These are phyloP conservation scores for Chloroclysta siterata DNA, from an alignment of 2,888 invertebrate species.

Conservation along the genomic window DNA sequence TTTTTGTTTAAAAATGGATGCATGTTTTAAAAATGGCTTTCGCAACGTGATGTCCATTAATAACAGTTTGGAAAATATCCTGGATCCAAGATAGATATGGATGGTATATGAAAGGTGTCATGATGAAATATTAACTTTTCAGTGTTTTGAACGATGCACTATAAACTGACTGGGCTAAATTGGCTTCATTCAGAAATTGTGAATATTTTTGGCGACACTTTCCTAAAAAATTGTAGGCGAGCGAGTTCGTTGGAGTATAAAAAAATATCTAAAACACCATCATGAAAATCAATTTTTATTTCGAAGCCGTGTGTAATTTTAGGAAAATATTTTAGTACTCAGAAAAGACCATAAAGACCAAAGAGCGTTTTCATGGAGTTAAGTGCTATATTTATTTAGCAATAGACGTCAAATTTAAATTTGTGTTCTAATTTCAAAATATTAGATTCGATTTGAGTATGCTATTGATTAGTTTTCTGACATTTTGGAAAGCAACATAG, in stretches of 20 bases:
- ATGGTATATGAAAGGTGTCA: slow-evolving; percentile 38
- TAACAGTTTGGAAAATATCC: slow-evolving; percentile 41
- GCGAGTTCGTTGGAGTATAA: background rate
- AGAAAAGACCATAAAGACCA: too few species aligned
- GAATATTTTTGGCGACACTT: background rate
- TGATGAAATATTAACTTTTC: slow-evolving; percentile 36
- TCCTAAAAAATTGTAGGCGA: background rate
- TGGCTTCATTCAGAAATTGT: background rate
- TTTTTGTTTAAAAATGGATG: slow-evolving; percentile 34
- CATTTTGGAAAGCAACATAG: too few species aligned
- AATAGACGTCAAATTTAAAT: too few species aligned
- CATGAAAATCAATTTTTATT: too few species aligned
- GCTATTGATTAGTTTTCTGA: too few species aligned
- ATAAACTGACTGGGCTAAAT: slow-evolving; percentile 15
- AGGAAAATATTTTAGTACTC: too few species aligned
- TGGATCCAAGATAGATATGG: slow-evolving; percentile 33
- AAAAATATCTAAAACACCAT: too few species aligned
- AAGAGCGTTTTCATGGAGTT: too few species aligned
- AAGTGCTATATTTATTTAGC: too few species aligned
- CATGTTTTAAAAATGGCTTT: slow-evolving; percentile 36
- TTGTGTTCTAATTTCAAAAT: too few species aligned
- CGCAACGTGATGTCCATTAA: slow-evolving; percentile 33
- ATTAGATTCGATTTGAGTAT: too few species aligned
- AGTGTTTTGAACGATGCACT: slow-evolving; percentile 12
- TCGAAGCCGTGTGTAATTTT: too few species aligned